Conservation (phyloP, 1,140 invertebrate genomes). For the Anoplolepis gracilipes region DNA sequence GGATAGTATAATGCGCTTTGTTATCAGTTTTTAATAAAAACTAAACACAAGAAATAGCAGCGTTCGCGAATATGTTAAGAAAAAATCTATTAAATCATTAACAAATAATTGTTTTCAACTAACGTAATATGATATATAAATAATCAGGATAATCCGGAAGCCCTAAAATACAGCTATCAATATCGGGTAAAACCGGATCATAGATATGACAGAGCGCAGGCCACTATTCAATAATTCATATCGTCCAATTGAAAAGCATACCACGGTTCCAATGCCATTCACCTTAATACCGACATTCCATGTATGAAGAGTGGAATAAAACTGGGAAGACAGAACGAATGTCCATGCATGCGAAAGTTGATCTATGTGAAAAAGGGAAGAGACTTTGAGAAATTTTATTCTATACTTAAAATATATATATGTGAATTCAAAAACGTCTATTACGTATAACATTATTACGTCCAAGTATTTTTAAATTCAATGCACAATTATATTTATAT, state of each 20-base stretch:
- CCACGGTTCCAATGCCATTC: conserved; percentile 61
- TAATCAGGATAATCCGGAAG: conserved; percentile 64
- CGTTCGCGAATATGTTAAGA: background rate
- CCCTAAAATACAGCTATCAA: conserved; percentile 66
- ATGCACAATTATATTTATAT: background rate
- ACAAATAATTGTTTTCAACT: conserved; percentile 19
- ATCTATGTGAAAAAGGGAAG: background rate
- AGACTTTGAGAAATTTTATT: background rate
- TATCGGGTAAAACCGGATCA: conserved; percentile 60
- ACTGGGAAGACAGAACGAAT: conserved; percentile 16
- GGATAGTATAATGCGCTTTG: background rate
- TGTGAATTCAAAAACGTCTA: no score
- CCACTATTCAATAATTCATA: conserved; percentile 73
- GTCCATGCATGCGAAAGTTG: conserved; percentile 33
- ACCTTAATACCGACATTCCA: conserved; percentile 42
- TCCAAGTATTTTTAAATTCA: background rate
- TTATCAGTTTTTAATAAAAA: conserved; percentile 31
- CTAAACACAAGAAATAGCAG: background rate
- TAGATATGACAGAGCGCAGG: conserved; percentile 59
- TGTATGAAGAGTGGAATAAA: conserved; percentile 43
- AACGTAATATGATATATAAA: conserved; percentile 50
- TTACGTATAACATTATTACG: background rate
- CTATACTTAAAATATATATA: background rate
- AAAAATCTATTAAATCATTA: conserved; percentile 29
- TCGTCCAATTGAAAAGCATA: conserved; percentile 70